Evolutionary conservation across 2,888 invertebrate species (phyloP), one percentile per base, ranked within the genome.

Genomic region (Mythimna vitellina): DNA sequence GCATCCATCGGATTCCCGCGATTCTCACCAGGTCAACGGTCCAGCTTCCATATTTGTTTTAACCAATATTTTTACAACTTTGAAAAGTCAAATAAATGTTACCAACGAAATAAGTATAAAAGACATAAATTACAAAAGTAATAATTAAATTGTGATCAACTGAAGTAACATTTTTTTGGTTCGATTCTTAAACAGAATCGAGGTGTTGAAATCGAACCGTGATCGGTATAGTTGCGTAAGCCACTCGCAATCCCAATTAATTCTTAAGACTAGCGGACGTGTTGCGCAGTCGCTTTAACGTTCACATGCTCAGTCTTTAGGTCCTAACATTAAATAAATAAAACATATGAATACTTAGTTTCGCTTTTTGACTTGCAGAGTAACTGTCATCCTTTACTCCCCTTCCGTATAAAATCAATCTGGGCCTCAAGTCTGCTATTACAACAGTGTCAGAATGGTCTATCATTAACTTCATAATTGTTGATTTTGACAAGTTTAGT

Each of bases 191-290:
- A 71, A 80, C 67, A 65, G 57, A 71, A 72, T 74, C 65, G 65
- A 82, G 75, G 65, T 78, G 67, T 20, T 32, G 81, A 84, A 70
- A 73, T 80, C 65, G 70, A 77, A 65, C 77, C 49, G 72, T 78
- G 67, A 78, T 67, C 78, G 79, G 17, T 62, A 53, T 8, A 46
- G 65, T 80, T 80, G 51, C 77, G 73, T 70, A 77, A 85, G 49
- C 25, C 25, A 29, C 46, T 77, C 63, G 65, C 75, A 80, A 85
- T 85, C 42, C 64, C 85, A 82, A 82, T 85, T 83, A 83, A 84
- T 79, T 72, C 58, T 76, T 72, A 63, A 65, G 64, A 73, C 63
- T 63, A 71, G 60, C 70, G 62, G 79, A 70, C 65, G 66, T 61
- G 54, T 78, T 76, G 68, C 79, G 79, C 60, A 81, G 51, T 66